A percentile compares a stretch with the other conserved stretches of the same genome.
Conservation (phyloP, 2,113 vertebrate genomes). For the Capra hircus region DNA sequence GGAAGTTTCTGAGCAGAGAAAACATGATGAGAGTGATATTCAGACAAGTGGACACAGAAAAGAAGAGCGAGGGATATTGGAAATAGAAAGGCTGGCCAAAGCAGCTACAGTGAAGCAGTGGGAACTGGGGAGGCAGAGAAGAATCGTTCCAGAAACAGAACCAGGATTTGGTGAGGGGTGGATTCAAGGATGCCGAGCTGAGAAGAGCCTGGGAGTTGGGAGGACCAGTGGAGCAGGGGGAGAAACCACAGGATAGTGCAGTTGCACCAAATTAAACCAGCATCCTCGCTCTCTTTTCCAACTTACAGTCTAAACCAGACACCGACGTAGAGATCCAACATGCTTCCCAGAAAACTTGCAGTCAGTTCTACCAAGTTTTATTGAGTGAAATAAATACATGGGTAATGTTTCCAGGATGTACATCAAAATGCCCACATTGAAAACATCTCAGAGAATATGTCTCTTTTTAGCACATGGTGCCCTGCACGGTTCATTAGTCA, state of each 20-base stretch:
- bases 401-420: background rate
- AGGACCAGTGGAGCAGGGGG: background rate
- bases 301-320: background rate
- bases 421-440: conserved; percentile 14
- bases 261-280: background rate
- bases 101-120: background rate
- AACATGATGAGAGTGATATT: background rate
- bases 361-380: background rate
- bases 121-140: background rate
- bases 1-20: background rate
- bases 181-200: background rate
- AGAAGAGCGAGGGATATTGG: background rate
- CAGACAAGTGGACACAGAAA: background rate
- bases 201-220: background rate
- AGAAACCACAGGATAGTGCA: background rate
- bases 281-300: background rate
- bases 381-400: background rate
- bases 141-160: background rate
- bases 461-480: background rate
- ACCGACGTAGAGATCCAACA: background rate
- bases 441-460: background rate
- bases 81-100: background rate
- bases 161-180: background rate
- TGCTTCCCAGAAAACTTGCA: background rate
- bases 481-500: background rate